Conservation (phyloP, 2,113 vertebrate species). For the Channa argus region DNA sequence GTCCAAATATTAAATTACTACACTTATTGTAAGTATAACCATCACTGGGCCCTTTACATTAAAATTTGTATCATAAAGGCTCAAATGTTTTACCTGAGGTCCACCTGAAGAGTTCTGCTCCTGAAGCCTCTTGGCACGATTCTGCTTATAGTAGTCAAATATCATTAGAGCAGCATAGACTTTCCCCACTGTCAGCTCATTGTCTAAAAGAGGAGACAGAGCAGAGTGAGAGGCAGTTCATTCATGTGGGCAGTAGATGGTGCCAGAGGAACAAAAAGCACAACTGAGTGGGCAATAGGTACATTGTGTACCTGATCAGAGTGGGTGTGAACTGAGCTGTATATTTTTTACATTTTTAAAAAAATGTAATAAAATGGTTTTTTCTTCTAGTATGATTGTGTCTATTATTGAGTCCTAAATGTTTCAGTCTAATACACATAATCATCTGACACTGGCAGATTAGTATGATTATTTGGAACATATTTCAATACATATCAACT, state of each 20-base stretch:
- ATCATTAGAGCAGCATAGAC: constrained; percentile 98
- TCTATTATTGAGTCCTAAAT: too few species aligned
- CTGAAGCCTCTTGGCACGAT: constrained; percentile 91
- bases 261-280: constrained; percentile 39
- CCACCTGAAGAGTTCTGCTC: constrained; percentile 73
- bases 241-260: constrained; percentile 67
- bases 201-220: constrained; percentile 79
- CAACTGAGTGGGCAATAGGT: neutral
- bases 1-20: too few species aligned
- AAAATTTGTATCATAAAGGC: too few species aligned
- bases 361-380: too few species aligned
- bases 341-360: too few species aligned
- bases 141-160: constrained; percentile 98
- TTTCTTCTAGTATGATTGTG: too few species aligned
- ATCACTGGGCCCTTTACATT: neutral
- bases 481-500: too few species aligned
- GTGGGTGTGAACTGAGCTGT: constrained; percentile 5
- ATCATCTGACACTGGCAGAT: too few species aligned
- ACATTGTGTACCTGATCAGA: neutral
- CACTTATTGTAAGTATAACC: neutral
- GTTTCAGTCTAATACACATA: too few species aligned
- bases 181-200: constrained; percentile 97
- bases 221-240: constrained; percentile 12
- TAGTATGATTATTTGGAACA: too few species aligned
- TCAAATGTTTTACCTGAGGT: constrained; percentile 48